Evolutionary conservation across 2,888 invertebrate species (phyloP).

Genomic region (Yponomeuta cagnagella): DNA sequence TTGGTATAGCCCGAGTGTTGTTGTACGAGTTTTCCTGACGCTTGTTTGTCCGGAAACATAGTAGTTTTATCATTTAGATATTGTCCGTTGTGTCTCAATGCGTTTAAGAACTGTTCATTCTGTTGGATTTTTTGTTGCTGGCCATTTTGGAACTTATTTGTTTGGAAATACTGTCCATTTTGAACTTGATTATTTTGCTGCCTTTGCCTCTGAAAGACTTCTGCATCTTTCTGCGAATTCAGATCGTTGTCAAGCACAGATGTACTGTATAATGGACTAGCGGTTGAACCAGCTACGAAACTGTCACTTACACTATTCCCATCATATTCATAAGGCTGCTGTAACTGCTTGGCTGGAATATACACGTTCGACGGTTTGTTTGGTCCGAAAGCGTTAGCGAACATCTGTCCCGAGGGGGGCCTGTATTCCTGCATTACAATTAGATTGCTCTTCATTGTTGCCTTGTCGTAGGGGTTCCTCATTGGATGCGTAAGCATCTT

Average conservation of each 20-base stretch:
- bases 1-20: conserved; percentile 17
- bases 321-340: conserved; percentile 38
- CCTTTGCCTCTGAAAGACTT: conserved; percentile 40
- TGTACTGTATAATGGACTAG: conserved; percentile 46
- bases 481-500: conserved; percentile 74
- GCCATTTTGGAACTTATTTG: conserved; percentile 27
- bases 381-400: conserved; percentile 47
- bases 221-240: conserved; percentile 33
- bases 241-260: conserved; percentile 34
- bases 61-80: not conserved
- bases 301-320: conserved; percentile 37
- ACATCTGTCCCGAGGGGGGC: conserved; percentile 56
- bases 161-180: conserved; percentile 30
- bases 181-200: conserved; percentile 24
- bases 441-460: conserved; percentile 46
- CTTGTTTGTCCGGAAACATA: not conserved
- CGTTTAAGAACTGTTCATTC: conserved; percentile 3
- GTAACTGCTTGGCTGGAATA: conserved; percentile 48
- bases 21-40: not conserved
- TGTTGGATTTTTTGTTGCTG: conserved; percentile 4
- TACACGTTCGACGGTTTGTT: conserved; percentile 48
- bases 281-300: conserved; percentile 49
- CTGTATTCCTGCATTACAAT: conserved; percentile 65
- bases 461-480: conserved; percentile 56
- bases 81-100: conserved; percentile 9